These are phyloP conservation scores for Steinernema carpocapsae DNA, from an alignment of 2,888 invertebrate genomes.

Conservation along the genomic window DNA sequence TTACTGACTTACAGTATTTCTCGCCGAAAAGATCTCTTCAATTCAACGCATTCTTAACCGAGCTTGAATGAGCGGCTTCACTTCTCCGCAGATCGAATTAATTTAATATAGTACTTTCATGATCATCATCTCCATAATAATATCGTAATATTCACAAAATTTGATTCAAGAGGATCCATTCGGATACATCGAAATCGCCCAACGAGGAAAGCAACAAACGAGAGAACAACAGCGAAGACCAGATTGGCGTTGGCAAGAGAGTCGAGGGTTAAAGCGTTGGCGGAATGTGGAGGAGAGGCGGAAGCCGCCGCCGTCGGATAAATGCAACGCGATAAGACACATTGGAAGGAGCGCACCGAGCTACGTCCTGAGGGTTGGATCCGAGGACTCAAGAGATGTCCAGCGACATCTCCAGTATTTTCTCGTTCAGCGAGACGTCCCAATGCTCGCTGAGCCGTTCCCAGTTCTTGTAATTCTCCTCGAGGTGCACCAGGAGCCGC, in stretches of 20 bases:
- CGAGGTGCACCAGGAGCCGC: slow-evolving; percentile 59
- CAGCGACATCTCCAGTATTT: slow-evolving; percentile 10
- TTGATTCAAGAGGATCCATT: background rate
- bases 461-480: slow-evolving; percentile 40
- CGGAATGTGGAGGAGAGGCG: slow-evolving; percentile 22
- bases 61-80: too few relatives aligned
- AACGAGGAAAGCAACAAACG: slow-evolving; percentile 5
- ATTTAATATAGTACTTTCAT: slow-evolving; percentile 21
- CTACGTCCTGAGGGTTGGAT: slow-evolving; percentile 18
- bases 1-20: too few relatives aligned
- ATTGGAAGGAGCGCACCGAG: slow-evolving; percentile 23
- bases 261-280: slow-evolving; percentile 24
- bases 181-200: background rate
- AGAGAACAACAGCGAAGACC: slow-evolving; percentile 28
- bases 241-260: slow-evolving; percentile 28
- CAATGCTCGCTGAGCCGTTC: slow-evolving; percentile 21
- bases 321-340: slow-evolving; percentile 32
- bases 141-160: slow-evolving; percentile 9
- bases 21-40: too few relatives aligned
- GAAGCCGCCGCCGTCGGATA: background rate
- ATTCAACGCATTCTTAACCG: too few relatives aligned
- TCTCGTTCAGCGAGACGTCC: slow-evolving; percentile 20
- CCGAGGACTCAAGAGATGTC: too few relatives aligned
- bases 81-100: slow-evolving; percentile 13
- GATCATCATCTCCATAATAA: background rate